phyloP scores from a whole-genome alignment of 2,888 invertebrate genomes.

The Embidobia sp. region DNA sequence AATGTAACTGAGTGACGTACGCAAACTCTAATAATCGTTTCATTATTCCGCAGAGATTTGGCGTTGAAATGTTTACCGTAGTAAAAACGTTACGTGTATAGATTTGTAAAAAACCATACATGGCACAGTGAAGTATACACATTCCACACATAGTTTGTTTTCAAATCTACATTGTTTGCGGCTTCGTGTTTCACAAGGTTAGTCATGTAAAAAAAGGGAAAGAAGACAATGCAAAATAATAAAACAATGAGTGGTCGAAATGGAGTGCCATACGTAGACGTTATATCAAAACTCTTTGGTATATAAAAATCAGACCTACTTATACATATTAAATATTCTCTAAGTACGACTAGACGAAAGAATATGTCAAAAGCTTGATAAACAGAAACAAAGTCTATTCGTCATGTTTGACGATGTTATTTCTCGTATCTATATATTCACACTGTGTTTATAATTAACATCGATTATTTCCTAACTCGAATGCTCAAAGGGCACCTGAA shows the following conservation, averaged over 20 bases:
- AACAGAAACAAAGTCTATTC: conserved; percentile 58
- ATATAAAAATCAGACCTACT: conserved; percentile 66
- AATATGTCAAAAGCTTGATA: conserved; percentile 63
- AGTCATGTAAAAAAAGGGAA: no score
- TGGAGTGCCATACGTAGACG: conserved; percentile 32
- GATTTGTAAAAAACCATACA: no score
- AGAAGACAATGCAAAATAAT: not conserved
- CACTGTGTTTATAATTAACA: conserved; percentile 64
- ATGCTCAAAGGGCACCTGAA: no score
- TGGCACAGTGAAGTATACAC: no score
- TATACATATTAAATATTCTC: conserved; percentile 64
- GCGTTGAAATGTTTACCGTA: no score
- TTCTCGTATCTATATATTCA: conserved; percentile 59
- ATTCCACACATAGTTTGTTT: no score
- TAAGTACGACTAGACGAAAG: conserved; percentile 73
- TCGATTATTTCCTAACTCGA: conserved; percentile 70
- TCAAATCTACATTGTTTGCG: no score
- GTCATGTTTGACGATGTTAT: conserved; percentile 33
- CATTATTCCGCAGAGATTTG: no score
- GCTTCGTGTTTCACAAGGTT: no score
- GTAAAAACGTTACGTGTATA: no score
- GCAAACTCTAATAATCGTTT: no score
- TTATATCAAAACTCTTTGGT: conserved; percentile 70
- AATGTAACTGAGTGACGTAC: no score
- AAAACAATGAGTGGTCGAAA: conserved; percentile 9